These are phyloP conservation scores for Sarcophaga caerulescens DNA, from an alignment of 2,888 invertebrate genomes.

Conservation along the genomic window DNA sequence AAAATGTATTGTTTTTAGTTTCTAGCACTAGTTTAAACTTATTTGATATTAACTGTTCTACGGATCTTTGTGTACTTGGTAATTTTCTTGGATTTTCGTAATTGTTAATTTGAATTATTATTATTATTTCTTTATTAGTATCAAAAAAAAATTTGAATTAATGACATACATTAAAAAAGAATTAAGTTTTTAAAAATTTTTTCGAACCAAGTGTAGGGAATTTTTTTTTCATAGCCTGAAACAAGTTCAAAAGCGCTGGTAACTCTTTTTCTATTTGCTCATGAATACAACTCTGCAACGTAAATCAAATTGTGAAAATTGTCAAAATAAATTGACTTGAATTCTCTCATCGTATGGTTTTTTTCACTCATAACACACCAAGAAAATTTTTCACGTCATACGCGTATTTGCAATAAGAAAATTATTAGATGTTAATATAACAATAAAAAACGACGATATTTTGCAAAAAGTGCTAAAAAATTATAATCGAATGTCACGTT, in stretches of 20 bases:
- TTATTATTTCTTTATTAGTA: too few relatives aligned
- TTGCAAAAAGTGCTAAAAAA: conserved; percentile 19
- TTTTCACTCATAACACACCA: conserved; percentile 52
- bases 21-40: too few relatives aligned
- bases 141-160: too few relatives aligned
- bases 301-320: conserved; percentile 24
- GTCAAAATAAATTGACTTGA: conserved; percentile 14
- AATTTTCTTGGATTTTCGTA: too few relatives aligned
- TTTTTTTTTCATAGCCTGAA: too few relatives aligned
- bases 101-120: too few relatives aligned
- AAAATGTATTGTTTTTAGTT: too few relatives aligned
- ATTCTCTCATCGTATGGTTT: conserved; percentile 6
- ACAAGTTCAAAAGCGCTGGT: neutral
- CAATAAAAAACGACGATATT: conserved; percentile 46
- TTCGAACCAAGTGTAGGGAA: too few relatives aligned
- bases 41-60: too few relatives aligned
- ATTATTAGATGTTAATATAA: conserved; percentile 27
- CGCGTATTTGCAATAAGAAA: conserved; percentile 39
- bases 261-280: neutral
- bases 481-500: neutral
- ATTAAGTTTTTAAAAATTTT: too few relatives aligned
- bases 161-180: too few relatives aligned
- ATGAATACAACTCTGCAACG: conserved; percentile 37
- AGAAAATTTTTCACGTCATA: conserved; percentile 66
- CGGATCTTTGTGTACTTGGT: too few relatives aligned